Percentiles rank a stretch among this genome's conserved stretches.
Evolutionary conservation across 1,140 invertebrate genomes (phyloP).

Genomic region (Ridgeia piscesae): DNA sequence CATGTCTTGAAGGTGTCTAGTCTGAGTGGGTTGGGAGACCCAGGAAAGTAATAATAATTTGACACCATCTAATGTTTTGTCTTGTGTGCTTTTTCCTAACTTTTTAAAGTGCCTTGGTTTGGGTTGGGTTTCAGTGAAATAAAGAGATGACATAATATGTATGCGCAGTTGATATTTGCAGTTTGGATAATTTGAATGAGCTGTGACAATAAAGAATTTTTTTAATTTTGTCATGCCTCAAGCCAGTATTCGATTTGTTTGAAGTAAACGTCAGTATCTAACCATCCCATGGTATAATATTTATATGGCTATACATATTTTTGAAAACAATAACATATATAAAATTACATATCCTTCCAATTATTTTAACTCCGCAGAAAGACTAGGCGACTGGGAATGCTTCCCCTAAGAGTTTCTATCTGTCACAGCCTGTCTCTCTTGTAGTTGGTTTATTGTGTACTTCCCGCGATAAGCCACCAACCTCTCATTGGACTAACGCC

Average conservation of each 20-base stretch:
- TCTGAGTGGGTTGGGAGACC: neutral
- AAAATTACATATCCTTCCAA: too few relatives aligned
- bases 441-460: neutral
- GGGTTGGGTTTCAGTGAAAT: neutral
- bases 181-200: too few relatives aligned
- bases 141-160: neutral
- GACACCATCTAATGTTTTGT: neutral
- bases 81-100: neutral
- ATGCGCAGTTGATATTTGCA: neutral
- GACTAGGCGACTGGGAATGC: neutral
- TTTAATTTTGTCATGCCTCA: neutral
- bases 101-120: neutral
- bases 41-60: too few relatives aligned
- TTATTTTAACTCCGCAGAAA: too few relatives aligned
- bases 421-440: neutral
- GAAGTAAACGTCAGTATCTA: neutral
- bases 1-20: neutral
- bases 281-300: neutral
- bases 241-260: neutral
- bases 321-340: neutral
- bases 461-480: neutral
- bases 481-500: neutral
- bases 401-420: neutral
- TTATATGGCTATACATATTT: neutral
- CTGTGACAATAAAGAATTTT: too few relatives aligned